Evolutionary conservation across 2,888 invertebrate genomes (phyloP).

Genomic region (Diadegma fenestrale): DNA sequence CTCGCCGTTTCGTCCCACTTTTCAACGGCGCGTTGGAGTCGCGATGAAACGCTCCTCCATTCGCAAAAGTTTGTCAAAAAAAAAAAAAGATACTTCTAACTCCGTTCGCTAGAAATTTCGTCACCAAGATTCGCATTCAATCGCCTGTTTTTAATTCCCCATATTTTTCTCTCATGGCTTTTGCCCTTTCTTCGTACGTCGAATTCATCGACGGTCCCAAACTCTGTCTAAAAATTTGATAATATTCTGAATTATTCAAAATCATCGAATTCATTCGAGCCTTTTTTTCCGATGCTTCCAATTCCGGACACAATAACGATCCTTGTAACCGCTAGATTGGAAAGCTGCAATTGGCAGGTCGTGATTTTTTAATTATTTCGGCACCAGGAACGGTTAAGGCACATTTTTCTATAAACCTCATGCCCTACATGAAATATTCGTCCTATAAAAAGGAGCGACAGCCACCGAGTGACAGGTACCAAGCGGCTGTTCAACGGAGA

Average conservation of each 20-base stretch:
- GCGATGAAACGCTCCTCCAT: slow-evolving; percentile 34
- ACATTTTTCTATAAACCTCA: neutral
- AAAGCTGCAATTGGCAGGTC: neutral
- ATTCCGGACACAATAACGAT: neutral
- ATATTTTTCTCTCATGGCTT: neutral
- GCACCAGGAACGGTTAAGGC: neutral
- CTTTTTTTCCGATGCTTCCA: neutral
- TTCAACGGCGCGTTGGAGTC: slow-evolving; percentile 51
- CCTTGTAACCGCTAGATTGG: neutral
- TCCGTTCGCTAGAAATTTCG: slow-evolving; percentile 40
- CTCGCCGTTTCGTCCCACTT: slow-evolving; percentile 56
- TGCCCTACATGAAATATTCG: neutral
- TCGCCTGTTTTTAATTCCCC: slow-evolving; percentile 25
- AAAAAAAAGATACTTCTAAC: slow-evolving; percentile 47
- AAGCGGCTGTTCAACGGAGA: neutral
- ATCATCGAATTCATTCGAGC: neutral
- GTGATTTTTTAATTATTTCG: neutral
- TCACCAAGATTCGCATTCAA: slow-evolving; percentile 38
- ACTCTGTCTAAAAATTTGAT: neutral
- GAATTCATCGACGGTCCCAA: neutral
- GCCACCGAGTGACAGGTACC: neutral
- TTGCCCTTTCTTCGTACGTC: neutral
- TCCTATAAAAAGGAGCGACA: neutral
- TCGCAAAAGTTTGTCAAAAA: slow-evolving; percentile 38
- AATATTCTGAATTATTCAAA: neutral